A percentile compares a stretch with the other conserved stretches of the same genome.
Evolutionary conservation across 1,140 invertebrate genomes (phyloP).

Genomic region (Triops longicaudatus): DNA sequence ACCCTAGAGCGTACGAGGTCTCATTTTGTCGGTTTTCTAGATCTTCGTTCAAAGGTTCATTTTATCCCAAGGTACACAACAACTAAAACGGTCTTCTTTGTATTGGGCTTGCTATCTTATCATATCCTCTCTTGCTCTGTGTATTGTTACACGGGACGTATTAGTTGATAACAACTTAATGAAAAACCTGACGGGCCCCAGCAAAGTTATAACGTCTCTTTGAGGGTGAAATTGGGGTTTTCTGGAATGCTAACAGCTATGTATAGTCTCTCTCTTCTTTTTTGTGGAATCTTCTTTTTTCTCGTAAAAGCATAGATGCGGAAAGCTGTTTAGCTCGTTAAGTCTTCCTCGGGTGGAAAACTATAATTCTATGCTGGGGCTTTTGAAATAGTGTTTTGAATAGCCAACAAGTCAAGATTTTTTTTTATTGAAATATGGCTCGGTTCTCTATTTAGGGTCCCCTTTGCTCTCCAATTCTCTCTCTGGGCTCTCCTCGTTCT

Average conservation of each 20-base stretch:
- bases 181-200: neutral
- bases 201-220: neutral
- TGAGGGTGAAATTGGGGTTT: neutral
- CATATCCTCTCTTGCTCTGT: neutral
- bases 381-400: conserved; percentile 2
- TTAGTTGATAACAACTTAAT: neutral
- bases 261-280: neutral
- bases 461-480: neutral
- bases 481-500: too few species aligned
- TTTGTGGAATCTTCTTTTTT: neutral
- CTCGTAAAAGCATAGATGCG: neutral
- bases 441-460: neutral
- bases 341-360: neutral
- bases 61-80: neutral
- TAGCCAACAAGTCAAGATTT: conserved; percentile 7
- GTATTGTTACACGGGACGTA: neutral
- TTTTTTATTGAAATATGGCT: conserved; percentile 1
- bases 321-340: conserved; percentile 10
- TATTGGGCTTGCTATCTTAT: neutral
- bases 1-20: too few species aligned
- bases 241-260: neutral
- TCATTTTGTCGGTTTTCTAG: neutral
- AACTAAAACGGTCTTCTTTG: neutral
- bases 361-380: conserved; percentile 6
- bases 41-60: neutral